Percentiles rank a stretch among this genome's conserved stretches.
These are phyloP conservation scores for Brachionus plicatilis DNA, from an alignment of 1,140 invertebrate species.

Conservation along the genomic window DNA sequence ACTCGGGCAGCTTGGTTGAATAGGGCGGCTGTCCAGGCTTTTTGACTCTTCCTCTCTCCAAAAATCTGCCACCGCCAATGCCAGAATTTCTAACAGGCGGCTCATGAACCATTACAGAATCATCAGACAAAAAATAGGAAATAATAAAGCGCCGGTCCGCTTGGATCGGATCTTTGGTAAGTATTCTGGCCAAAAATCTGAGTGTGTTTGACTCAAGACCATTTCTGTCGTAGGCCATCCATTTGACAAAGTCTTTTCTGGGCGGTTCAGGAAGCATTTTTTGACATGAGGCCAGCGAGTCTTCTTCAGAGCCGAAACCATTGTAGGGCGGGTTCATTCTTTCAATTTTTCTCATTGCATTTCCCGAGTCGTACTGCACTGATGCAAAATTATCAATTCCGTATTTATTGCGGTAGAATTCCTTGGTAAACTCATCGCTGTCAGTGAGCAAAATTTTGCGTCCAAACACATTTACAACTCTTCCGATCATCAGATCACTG, in stretches of 20 bases:
- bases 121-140: slow-evolving; percentile 72
- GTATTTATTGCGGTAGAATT: slow-evolving; percentile 59
- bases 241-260: slow-evolving; percentile 54
- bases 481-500: slow-evolving; percentile 64
- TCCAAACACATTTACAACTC: slow-evolving; percentile 53
- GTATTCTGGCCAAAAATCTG: slow-evolving; percentile 69
- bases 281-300: slow-evolving; percentile 54
- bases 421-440: slow-evolving; percentile 56
- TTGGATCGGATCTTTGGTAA: slow-evolving; percentile 67
- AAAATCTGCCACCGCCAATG: slow-evolving; percentile 65
- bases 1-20: slow-evolving; percentile 63
- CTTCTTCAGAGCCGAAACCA: slow-evolving; percentile 56
- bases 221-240: slow-evolving; percentile 59
- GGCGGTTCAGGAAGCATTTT: slow-evolving; percentile 54
- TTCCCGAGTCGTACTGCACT: neutral
- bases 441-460: slow-evolving; percentile 53
- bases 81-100: slow-evolving; percentile 68
- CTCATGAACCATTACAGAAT: slow-evolving; percentile 76
- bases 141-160: slow-evolving; percentile 70
- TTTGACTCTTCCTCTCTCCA: slow-evolving; percentile 64
- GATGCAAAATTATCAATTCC: slow-evolving; percentile 43
- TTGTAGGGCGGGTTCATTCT: slow-evolving; percentile 54
- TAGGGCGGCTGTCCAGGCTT: slow-evolving; percentile 64
- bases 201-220: slow-evolving; percentile 71
- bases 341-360: neutral